Percentiles rank a stretch among this genome's conserved stretches.
Evolutionary conservation across 2,797 vertebrate species (phyloP).

Genomic region (Brotogeris chrysoptera): DNA sequence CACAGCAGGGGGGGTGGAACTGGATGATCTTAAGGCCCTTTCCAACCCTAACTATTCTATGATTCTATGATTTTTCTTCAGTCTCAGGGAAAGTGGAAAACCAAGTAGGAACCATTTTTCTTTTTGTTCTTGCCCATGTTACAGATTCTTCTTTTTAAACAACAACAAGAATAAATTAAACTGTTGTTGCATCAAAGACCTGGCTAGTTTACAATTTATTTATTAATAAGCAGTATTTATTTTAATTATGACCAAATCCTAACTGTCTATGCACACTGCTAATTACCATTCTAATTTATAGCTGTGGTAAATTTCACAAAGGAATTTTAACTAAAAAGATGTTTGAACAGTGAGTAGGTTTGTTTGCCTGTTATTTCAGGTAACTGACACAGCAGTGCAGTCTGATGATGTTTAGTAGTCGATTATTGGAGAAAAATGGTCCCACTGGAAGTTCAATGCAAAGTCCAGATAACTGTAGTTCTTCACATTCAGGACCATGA

Average conservation of each 20-base stretch:
- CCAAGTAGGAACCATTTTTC: accelerated
- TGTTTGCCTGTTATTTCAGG: not conserved
- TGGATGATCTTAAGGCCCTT: no score
- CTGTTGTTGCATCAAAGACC: not conserved
- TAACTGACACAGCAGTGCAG: accelerated
- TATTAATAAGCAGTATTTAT: conserved; percentile 13
- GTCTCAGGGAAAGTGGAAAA: not conserved
- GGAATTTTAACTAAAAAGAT: conserved; percentile 43
- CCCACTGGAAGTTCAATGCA: not conserved
- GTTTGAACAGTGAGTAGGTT: not conserved
- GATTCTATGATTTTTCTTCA: not conserved
- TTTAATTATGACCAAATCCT: not conserved
- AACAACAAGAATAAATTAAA: not conserved
- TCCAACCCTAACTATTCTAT: no score
- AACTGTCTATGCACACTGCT: not conserved
- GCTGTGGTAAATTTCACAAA: not conserved
- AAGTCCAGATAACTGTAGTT: not conserved
- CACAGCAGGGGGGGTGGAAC: no score
- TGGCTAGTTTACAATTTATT: not conserved
- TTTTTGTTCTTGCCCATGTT: not conserved
- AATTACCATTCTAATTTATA: conserved; percentile 24
- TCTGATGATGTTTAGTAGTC: not conserved
- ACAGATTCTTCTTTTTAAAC: not conserved
- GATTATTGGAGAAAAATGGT: not conserved
- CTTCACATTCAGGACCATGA: not conserved